These are phyloP conservation scores for Mesorhabditis spiculigera DNA, from an alignment of 2,888 invertebrate genomes.

Conservation along the genomic window DNA sequence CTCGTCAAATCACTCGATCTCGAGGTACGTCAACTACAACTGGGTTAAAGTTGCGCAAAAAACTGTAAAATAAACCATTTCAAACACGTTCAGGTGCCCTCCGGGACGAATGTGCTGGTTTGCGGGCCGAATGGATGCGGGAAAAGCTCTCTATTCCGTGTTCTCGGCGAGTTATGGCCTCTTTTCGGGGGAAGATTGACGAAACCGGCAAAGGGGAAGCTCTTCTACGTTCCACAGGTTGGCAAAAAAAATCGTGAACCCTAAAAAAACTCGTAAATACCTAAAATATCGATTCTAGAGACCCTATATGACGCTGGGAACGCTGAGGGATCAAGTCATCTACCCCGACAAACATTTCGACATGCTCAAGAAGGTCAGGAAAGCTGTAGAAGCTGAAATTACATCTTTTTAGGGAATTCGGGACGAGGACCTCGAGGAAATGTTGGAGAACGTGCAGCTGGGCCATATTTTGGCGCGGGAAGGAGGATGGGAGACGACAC, in stretches of 20 bases:
- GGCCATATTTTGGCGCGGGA: conserved; percentile 60
- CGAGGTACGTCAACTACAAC: conserved; percentile 68
- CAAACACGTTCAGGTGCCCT: conserved; percentile 58
- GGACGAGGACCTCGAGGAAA: conserved; percentile 72
- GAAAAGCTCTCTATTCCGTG: conserved; percentile 63
- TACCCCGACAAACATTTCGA: conserved; percentile 82
- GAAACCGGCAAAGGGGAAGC: conserved; percentile 88
- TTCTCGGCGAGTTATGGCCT: conserved; percentile 64
- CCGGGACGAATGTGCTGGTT: conserved; percentile 73
- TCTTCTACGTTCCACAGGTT: conserved; percentile 83
- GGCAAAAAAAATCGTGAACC: too few species aligned
- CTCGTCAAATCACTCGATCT: conserved; percentile 78
- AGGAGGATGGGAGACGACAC: conserved; percentile 55
- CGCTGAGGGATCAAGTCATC: conserved; percentile 82
- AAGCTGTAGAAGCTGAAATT: background rate
- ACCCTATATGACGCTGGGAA: conserved; percentile 94
- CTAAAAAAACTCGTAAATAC: too few species aligned
- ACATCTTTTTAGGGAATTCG: conserved; percentile 63
- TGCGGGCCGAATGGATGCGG: conserved; percentile 65
- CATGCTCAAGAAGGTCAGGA: conserved; percentile 67
- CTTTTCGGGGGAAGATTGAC: conserved; percentile 69
- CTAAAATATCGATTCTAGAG: conserved; percentile 63
- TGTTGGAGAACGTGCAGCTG: conserved; percentile 70
- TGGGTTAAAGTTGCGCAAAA: background rate
- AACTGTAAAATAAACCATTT: conserved; percentile 1